Base-by-base conservation (phyloP, 2,797 vertebrate species). In the Morus bassanus region DNA sequence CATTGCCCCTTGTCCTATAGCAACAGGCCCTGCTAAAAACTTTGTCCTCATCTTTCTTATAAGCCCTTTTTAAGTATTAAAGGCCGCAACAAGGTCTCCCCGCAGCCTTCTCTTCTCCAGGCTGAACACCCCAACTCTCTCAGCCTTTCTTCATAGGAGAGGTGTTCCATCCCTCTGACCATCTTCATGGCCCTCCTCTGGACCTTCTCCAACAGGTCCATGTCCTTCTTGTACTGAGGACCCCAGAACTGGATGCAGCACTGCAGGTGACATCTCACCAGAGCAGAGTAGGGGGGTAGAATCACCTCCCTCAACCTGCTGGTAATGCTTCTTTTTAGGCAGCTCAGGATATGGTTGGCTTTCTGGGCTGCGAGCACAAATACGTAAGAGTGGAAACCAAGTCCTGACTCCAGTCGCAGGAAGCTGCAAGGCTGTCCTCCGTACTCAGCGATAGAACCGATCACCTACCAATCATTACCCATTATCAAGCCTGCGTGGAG, bases 131-230 rank as follows among this genome's bases (percentile, higher is more conserved):
- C 30, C 33, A 46, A 4, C 23, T 67, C 5, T 60, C 35, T 25
- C 60, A 69, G 13, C 43, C 69, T 53, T 5, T 30, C 14, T 4
- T 15, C 50, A 12, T 0, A 65, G 19, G 1, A 74, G 46, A 77
- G 17, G 7, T 6, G 25, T 2, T 70, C 33, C 65, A 81, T 1
- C 21, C 37, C 50, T 23, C 18, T 3, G 24, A 35, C 3, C 25
- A 50, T 16, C 9, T 60, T 39, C 0, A 1, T 13, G 27, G 3
- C 30, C 30, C 28, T 80, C 23, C n/a, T 48, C 61, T 86, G n/a
- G 27, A 23, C 31, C 11, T 0, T 0, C 18, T 69, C 8, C 41
- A 2, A 12, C 28, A 80, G 13, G 0, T 53, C 50, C 24, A 1
- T 2, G 8, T 35, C 50, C 5, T 31, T 43, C 21, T 5, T 28